phyloP scores from a whole-genome alignment of 2,888 invertebrate species.

The Sesamia inferens region DNA sequence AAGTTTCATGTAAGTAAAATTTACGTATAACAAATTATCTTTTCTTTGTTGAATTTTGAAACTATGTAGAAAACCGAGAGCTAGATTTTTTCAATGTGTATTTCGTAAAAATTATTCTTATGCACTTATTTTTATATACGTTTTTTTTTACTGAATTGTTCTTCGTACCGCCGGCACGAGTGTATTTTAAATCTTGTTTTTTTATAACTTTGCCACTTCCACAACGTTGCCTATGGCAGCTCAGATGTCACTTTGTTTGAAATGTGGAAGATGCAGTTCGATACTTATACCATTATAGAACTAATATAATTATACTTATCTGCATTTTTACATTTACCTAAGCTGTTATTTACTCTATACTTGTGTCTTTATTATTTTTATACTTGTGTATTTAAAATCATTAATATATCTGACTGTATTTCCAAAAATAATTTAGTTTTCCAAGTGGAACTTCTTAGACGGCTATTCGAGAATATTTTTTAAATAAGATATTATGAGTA shows the following conservation, averaged over 20 bases:
- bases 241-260: too few species aligned
- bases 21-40: not conserved
- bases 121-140: slow-evolving; percentile 5
- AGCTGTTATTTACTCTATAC: slow-evolving; percentile 39
- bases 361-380: slow-evolving; percentile 14
- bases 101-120: slow-evolving; percentile 14
- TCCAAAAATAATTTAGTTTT: slow-evolving; percentile 7
- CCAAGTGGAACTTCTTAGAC: not conserved
- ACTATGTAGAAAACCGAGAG: not conserved
- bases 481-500: not conserved
- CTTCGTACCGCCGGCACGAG: too few species aligned
- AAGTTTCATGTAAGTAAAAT: not conserved
- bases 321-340: slow-evolving; percentile 48
- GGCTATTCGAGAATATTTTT: not conserved
- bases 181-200: too few species aligned
- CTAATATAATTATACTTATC: not conserved
- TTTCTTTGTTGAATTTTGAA: not conserved
- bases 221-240: too few species aligned
- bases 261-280: slow-evolving; percentile 18
- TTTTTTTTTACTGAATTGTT: not conserved
- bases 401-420: slow-evolving; percentile 37
- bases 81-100: slow-evolving; percentile 8
- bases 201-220: too few species aligned
- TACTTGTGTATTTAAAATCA: slow-evolving; percentile 5
- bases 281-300: slow-evolving; percentile 1